Base-by-base conservation (phyloP, 1,140 invertebrate genomes). In the Aphaenogaster ashmeadi region DNA sequence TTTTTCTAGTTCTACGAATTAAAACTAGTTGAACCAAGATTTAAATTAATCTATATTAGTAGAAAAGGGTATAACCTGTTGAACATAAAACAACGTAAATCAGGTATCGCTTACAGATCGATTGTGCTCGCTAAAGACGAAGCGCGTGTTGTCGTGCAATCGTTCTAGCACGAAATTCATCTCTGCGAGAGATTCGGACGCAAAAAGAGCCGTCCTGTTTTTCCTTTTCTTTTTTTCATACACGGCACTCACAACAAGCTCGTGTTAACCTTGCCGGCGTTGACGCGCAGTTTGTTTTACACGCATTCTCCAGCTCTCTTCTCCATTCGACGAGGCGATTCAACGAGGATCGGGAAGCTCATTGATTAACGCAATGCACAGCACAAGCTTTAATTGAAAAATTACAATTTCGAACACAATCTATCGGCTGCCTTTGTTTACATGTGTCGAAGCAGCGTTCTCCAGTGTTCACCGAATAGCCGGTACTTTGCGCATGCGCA, bases 121-220 rank as follows among this genome's bases (percentile, higher is more conserved):
- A 33, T 11, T 33, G 8, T 6, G 41, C 3, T 13, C 1, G 1
- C 5, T 8, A 2, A 80, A 18, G 13, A 67, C 2, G 2, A 80
- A 11, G 4, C 11, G 13, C 13, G 1, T 4, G 1, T 3, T 60
- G 1, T 38, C 15, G 13, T 79, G 6, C 18, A 66, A 13, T 0
- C 77, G 60, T 52, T 54, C 33, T 21, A 80, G 3, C 3, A 2
- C 21, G 18, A 52, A 67, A 54, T 80, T 1, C 77, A 80, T 80
- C 7, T 58, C 7, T 18, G 41, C 11, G 13, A 6, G n/a, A 6
- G 11, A 41, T 3, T 52, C n/a, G 13, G 7, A 21, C 11, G 1
- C 11, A 56, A 72, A 56, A 6, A 36, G 1, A 54, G 36, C 27
- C 2, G 21, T 33, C 58, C 11, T 21, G 1, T 3, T 9, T 0